Percentiles rank a stretch among this genome's conserved stretches.
Evolutionary conservation across 2,888 invertebrate species (phyloP).

Genomic region (Hydrotaea diabolus): DNA sequence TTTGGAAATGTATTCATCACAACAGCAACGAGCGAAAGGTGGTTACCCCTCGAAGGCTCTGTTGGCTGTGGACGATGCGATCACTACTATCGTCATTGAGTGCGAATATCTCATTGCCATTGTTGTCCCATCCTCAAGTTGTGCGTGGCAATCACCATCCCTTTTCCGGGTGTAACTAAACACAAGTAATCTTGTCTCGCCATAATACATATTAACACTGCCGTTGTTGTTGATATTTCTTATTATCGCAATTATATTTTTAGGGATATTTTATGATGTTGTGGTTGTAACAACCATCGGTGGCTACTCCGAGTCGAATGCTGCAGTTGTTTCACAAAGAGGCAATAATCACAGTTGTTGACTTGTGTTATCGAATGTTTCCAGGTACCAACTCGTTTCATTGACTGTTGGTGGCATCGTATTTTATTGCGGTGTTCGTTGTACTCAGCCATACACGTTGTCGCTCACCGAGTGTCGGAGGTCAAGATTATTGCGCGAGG

Average conservation of each 20-base stretch:
- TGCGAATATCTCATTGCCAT: conserved; percentile 55
- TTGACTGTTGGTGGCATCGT: not conserved
- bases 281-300: conserved; percentile 4
- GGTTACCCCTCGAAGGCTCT: not conserved
- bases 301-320: conserved; percentile 2
- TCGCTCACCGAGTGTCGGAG: not conserved
- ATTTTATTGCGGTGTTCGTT: conserved; percentile 33
- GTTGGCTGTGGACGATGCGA: not conserved
- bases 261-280: conserved; percentile 58
- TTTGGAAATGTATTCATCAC: not conserved
- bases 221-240: conserved; percentile 15
- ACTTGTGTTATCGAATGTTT: not conserved
- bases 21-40: not conserved
- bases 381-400: conserved; percentile 9
- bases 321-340: not conserved
- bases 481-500: conserved; percentile 1
- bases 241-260: conserved; percentile 23
- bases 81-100: too few species aligned
- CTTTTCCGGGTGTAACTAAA: not conserved
- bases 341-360: conserved; percentile 39
- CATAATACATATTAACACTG: not conserved
- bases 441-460: not conserved
- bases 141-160: not conserved
- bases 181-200: not conserved
- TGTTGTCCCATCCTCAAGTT: not conserved